These are phyloP conservation scores for Axinella damicornis DNA, from an alignment of 37 sponge, comb jelly and placozoan species.

Conservation along the genomic window DNA sequence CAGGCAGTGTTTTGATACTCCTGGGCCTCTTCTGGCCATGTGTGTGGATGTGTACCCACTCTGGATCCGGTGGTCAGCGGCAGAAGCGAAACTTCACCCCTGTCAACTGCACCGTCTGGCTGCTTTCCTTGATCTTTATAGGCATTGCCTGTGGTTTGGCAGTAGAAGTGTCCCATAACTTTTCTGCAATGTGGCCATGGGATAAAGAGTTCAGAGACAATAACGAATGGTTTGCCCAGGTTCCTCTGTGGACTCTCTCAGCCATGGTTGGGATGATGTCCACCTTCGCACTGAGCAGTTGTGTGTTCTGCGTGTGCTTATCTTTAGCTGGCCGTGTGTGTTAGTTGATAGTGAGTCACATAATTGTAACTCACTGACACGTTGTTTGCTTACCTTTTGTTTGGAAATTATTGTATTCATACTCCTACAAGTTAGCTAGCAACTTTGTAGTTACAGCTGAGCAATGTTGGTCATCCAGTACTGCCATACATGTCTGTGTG, in stretches of 20 bases:
- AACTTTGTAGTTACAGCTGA: too few species aligned
- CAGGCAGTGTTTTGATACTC: background rate
- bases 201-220: too few species aligned
- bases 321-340: background rate
- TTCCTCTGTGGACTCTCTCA: constrained; percentile 2
- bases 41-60: constrained; percentile 3
- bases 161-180: background rate
- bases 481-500: too few species aligned
- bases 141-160: background rate
- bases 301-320: constrained; percentile 1
- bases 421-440: too few species aligned
- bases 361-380: too few species aligned
- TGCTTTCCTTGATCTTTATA: background rate
- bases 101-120: background rate
- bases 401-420: too few species aligned
- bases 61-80: too few species aligned
- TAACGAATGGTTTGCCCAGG: background rate
- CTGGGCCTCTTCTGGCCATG: constrained; percentile 6
- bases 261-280: background rate
- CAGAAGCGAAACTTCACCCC: background rate
- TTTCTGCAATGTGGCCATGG: too few species aligned
- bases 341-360: too few species aligned
- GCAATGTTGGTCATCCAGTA: too few species aligned
- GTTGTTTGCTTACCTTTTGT: too few species aligned
- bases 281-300: background rate